Conservation (phyloP, 2,797 vertebrate species). For the Enteromius unitaeniatus region DNA sequence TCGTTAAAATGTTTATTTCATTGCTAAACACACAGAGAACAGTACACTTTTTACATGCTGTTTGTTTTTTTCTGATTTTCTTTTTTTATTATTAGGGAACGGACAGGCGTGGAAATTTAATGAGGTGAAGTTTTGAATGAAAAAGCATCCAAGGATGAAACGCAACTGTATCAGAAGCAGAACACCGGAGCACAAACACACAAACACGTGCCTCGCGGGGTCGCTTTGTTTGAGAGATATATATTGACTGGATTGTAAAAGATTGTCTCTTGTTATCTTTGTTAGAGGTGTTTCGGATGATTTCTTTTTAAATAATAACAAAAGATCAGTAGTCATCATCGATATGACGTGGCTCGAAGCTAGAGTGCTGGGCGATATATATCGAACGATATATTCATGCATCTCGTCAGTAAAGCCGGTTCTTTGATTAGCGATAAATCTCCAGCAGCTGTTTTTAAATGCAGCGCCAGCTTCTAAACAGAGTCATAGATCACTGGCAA, state of each 20-base stretch:
- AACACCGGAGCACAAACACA: conserved; percentile 46
- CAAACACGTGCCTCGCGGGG: conserved; percentile 34
- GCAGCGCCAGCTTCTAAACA: too few species aligned
- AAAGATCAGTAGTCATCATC: conserved; percentile 40
- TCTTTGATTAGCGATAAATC: too few species aligned
- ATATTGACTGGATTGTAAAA: background rate
- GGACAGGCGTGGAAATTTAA: conserved; percentile 40
- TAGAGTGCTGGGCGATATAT: background rate
- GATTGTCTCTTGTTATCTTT: background rate
- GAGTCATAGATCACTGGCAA: too few species aligned
- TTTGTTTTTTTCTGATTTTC: conserved; percentile 60
- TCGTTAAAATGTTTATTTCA: conserved; percentile 62
- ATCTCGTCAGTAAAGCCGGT: too few species aligned
- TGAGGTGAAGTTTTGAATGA: conserved; percentile 51
- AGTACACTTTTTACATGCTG: conserved; percentile 76
- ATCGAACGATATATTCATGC: too few species aligned
- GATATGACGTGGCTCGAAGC: conserved; percentile 29
- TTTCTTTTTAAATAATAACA: conserved; percentile 10
- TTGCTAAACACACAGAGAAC: conserved; percentile 74
- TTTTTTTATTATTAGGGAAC: conserved; percentile 54
- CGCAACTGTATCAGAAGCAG: conserved; percentile 42
- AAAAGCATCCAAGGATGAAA: conserved; percentile 46
- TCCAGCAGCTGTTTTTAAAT: too few species aligned
- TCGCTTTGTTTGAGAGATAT: conserved; percentile 18
- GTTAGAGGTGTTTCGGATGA: background rate